A percentile compares a stretch with the other conserved stretches of the same genome.
Conservation (phyloP, 2,113 vertebrate species). For the Crypturellus undulatus region DNA sequence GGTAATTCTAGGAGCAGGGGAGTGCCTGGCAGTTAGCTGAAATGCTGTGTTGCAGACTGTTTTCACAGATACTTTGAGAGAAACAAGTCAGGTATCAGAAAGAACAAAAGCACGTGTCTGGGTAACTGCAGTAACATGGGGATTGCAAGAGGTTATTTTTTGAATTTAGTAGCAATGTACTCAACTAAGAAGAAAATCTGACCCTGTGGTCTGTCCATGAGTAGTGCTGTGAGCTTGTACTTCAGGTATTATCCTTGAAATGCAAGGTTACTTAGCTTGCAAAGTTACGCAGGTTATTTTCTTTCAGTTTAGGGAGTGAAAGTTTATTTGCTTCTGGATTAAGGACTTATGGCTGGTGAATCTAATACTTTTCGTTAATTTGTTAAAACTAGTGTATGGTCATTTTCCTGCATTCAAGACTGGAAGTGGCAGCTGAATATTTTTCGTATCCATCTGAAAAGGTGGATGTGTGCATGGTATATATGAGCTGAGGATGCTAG, state of each 20-base stretch:
- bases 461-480: accelerated
- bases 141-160: background rate
- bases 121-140: background rate
- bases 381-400: background rate
- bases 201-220: accelerated
- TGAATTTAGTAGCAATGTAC: background rate
- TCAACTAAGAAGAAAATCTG: background rate
- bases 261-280: background rate
- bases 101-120: background rate
- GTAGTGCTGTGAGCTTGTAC: background rate
- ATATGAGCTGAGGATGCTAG: background rate
- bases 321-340: background rate
- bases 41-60: background rate
- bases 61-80: background rate
- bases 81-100: background rate
- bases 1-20: background rate
- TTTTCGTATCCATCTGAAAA: background rate
- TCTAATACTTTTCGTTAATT: background rate
- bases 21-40: background rate
- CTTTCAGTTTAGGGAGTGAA: accelerated
- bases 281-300: background rate
- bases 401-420: background rate
- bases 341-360: background rate
- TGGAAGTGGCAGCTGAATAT: background rate
- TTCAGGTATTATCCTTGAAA: background rate